phyloP scores from a whole-genome alignment of 2,113 vertebrate genomes.

The Sarotherodon lohbergeri region DNA sequence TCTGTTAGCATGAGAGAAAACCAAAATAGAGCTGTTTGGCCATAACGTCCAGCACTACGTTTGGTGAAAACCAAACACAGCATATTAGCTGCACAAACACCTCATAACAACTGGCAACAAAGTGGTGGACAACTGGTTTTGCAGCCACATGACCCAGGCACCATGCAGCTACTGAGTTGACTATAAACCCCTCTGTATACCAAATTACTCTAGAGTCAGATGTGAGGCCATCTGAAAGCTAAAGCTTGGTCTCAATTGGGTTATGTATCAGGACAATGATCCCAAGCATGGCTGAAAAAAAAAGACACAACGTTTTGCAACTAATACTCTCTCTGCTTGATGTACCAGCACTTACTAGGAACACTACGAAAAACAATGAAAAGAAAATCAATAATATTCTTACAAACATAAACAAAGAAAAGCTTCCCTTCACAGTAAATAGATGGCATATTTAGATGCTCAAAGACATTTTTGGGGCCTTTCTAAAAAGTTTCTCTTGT shows the following conservation, averaged over 20 bases:
- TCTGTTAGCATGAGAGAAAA: background rate
- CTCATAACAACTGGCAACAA: background rate
- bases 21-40: background rate
- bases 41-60: background rate
- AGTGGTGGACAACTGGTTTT: background rate
- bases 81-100: background rate
- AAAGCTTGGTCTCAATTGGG: background rate
- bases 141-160: background rate
- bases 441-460: background rate
- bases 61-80: background rate
- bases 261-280: background rate
- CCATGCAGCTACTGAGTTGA: background rate
- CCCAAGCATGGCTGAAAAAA: background rate
- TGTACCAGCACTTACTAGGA: background rate
- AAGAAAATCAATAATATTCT: background rate
- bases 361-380: background rate
- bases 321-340: background rate
- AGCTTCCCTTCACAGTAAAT: background rate
- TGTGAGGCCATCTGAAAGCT: background rate
- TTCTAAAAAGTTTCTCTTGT: slow-evolving; percentile 3
- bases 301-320: background rate
- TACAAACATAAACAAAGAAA: background rate
- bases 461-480: background rate
- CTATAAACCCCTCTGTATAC: background rate
- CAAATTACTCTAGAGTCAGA: background rate